Base-by-base conservation (phyloP, 2,113 vertebrate species). In the Tupaia tana region DNA sequence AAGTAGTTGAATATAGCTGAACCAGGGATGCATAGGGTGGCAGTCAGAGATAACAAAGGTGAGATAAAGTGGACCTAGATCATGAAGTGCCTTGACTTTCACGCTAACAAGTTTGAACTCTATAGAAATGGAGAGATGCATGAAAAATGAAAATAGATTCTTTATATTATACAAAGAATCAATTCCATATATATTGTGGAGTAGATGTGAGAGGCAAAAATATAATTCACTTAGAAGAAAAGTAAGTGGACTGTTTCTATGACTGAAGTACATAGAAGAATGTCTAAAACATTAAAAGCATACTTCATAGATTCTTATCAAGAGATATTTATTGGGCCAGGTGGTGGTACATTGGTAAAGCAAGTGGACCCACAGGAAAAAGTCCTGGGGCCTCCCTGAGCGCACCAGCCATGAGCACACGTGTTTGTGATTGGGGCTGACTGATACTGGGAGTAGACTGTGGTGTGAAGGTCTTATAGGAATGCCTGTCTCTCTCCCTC, bases 21-120 rank as follows among this genome's bases (percentile, higher is more conserved):
- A 77, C 4, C 14, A 27, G 70, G 34, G 3, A 6, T 25, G 19
- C 56, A 77, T 9, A 69, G 34, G 25, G 9, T 54, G 59, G 69
- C 12, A 56, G 31, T 85, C 11, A 80, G 19, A 80, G 80, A 67
- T 9, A 75, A 22, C 59, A 43, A 11, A 77, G 61, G 31, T 61
- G 20, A 61, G 31, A 31, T 13, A 9, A 69, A 59, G 8, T 34
- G 43, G 29, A 58, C 31, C 4, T 64, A 10, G 43, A 27, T 52
- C 25, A 27, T 2, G 24, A 82, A 71, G 12, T 74, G n/a, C n/a
- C 8, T 61, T 61, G 7, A 87, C 31, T 54, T 14, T 56, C 25
- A 58, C 63, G 34, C 78, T 88, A 58, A 87, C 54, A 87, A 31
- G 63, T 71, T 88, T 83, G 85, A 9, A 56, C 24, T 95, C 78